Base-by-base conservation (phyloP, 1,140 invertebrate genomes). In the Portunus trituberculatus region DNA sequence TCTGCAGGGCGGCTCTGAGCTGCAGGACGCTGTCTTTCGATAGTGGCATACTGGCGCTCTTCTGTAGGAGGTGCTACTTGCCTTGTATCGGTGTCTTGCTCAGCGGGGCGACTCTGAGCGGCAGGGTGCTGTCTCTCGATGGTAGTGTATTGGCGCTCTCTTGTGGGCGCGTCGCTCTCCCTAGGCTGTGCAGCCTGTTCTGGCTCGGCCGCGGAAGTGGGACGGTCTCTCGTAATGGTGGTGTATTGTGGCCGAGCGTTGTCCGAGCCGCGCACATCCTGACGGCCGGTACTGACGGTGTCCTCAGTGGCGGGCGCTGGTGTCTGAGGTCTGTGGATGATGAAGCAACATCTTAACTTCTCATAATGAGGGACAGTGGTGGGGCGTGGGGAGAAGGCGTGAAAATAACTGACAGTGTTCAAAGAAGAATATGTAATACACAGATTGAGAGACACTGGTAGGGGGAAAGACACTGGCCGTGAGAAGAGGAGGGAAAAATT, bases 51-150 rank as follows among this genome's bases (percentile, higher is more conserved):
- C 45, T 87, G 29, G n/a, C 83, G 84, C 0, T 48, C 32, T 48
- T 45, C 39, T 46, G n/a, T 31, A 45, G 52, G 4, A 28, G 32
- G 32, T 3, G 8, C 59, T 14, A 20, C 67, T 39, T 92, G n/a
- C 29, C 91, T 31, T 2, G 92, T 39, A 20, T 93, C 92, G 12
- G 39, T 59, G 10, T 59, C 52, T 59, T 59, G 52, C 39, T 84
- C 92, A 4, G 29, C n/a, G 28, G 52, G 32, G 16, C 28, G 83
- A 28, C 46, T 29, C 86, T 94, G 91, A 29, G 92, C 89, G 10
- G 93, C 87, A 82, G 95, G 95, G n/a, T 91, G 93, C 29, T 84
- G 89, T 46, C 95, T 90, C 25, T 96, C 76, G n/a, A 95, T 90
- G 89, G 93, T 90, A 31, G 59, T 29, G 1, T 91, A 91, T 14